Evolutionary conservation across 2,797 vertebrate species (phyloP).

Genomic region (Danio aesculapii): DNA sequence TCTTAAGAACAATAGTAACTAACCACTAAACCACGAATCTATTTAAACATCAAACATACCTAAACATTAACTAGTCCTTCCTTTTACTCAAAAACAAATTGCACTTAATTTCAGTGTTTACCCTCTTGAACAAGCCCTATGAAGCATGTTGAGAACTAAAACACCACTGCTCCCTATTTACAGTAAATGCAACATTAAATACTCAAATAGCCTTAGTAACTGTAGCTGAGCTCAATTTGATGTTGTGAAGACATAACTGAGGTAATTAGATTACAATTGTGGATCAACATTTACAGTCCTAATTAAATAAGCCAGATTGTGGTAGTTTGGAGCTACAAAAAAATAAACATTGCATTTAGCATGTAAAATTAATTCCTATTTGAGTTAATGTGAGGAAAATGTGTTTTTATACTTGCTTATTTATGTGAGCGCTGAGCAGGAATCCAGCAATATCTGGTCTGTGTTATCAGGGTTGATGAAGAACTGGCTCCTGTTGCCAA

Average conservation of each 20-base stretch:
- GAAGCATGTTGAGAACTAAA: no score
- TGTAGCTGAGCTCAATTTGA: background rate
- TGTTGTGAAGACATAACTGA: background rate
- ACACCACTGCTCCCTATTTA: no score
- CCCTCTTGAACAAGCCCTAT: no score
- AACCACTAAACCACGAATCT: no score
- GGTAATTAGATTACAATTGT: background rate
- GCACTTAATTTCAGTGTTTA: no score
- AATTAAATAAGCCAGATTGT: background rate
- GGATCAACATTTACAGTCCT: background rate
- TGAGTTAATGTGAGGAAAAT: background rate
- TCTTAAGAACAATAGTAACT: no score
- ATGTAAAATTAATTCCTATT: background rate
- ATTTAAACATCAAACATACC: no score
- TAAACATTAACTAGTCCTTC: no score
- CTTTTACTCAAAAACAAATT: no score
- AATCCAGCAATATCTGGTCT: background rate
- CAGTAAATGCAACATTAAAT: background rate
- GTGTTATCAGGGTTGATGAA: slow-evolving; percentile 8
- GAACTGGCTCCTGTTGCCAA: background rate
- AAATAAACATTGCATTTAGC: background rate
- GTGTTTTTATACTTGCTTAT: background rate
- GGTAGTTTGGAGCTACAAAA: background rate
- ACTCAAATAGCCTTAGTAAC: background rate
- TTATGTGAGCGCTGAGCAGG: background rate